phyloP scores from a whole-genome alignment of 2,888 invertebrate species.

The Rhagonycha fulva region DNA sequence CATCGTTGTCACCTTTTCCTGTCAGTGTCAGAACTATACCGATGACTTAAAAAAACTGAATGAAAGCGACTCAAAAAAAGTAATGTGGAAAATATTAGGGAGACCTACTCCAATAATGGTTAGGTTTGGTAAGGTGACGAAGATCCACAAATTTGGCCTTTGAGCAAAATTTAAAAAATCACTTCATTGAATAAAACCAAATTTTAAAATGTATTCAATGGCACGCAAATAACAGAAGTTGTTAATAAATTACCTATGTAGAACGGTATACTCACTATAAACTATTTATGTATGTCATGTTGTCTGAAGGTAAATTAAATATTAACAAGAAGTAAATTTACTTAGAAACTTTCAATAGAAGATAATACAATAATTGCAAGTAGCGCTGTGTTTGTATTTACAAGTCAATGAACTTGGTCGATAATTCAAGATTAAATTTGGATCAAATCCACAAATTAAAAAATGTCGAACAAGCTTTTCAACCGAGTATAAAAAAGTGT shows the following conservation, averaged over 20 bases:
- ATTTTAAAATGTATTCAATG: not conserved
- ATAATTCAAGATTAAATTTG: not conserved
- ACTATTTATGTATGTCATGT: not conserved
- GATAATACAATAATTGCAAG: not conserved
- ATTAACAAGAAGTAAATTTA: not conserved
- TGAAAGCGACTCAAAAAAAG: too few relatives aligned
- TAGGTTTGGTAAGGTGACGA: too few relatives aligned
- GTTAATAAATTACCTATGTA: not conserved
- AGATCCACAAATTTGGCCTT: too few relatives aligned
- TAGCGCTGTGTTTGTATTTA: not conserved
- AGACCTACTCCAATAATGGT: too few relatives aligned
- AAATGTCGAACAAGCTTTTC: not conserved
- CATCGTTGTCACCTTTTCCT: too few relatives aligned
- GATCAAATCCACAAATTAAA: not conserved
- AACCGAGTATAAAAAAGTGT: not conserved
- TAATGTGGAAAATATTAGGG: too few relatives aligned
- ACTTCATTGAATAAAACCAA: not conserved
- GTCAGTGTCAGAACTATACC: too few relatives aligned
- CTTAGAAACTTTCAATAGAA: not conserved
- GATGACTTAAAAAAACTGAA: too few relatives aligned
- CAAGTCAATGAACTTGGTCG: not conserved
- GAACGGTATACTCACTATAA: not conserved
- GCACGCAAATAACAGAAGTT: not conserved
- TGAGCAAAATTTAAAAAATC: not conserved
- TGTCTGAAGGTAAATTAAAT: not conserved